Evolutionary conservation across 2,888 invertebrate genomes (phyloP).

Genomic region (Siphlonurus alternatus): DNA sequence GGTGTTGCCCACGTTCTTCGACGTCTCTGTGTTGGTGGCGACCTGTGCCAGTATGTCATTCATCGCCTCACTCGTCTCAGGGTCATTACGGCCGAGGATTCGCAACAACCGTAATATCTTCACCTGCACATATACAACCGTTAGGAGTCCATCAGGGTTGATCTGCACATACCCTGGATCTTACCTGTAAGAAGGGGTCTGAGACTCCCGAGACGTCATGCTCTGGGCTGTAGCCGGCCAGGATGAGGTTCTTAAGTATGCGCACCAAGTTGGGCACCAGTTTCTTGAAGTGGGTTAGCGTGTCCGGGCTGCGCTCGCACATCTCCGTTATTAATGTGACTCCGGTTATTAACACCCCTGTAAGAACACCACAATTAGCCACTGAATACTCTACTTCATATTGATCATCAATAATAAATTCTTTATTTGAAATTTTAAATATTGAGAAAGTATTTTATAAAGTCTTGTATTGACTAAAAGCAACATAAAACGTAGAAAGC

Average conservation of each 20-base stretch:
- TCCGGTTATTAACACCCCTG: slow-evolving; percentile 91
- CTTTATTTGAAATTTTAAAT: not conserved
- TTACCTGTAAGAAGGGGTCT: slow-evolving; percentile 95
- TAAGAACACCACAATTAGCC: slow-evolving; percentile 18
- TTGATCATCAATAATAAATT: not conserved
- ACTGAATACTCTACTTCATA: slow-evolving; percentile 5
- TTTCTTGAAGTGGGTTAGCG: slow-evolving; percentile 96
- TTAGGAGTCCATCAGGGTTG: not conserved
- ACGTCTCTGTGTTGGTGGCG: slow-evolving; percentile 98
- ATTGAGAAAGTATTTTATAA: not conserved
- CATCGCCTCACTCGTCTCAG: slow-evolving; percentile 97
- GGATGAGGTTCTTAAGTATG: slow-evolving; percentile 92
- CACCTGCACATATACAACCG: slow-evolving; percentile 36
- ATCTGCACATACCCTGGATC: not conserved
- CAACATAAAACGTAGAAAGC: too few species aligned
- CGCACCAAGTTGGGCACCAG: slow-evolving; percentile 97
- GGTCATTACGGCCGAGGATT: slow-evolving; percentile 90
- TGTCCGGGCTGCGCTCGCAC: slow-evolving; percentile 97
- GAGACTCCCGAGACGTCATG: slow-evolving; percentile 99
- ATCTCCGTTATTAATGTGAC: slow-evolving; percentile 98
- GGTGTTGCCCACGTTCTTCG: slow-evolving; percentile 99
- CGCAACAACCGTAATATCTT: slow-evolving; percentile 90
- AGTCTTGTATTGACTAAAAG: slow-evolving; percentile 1
- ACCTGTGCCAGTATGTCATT: slow-evolving; percentile 99
- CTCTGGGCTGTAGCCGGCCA: slow-evolving; percentile 98